Conservation (phyloP, 2,113 vertebrate genomes). For the Nyctibius bracteatus region DNA sequence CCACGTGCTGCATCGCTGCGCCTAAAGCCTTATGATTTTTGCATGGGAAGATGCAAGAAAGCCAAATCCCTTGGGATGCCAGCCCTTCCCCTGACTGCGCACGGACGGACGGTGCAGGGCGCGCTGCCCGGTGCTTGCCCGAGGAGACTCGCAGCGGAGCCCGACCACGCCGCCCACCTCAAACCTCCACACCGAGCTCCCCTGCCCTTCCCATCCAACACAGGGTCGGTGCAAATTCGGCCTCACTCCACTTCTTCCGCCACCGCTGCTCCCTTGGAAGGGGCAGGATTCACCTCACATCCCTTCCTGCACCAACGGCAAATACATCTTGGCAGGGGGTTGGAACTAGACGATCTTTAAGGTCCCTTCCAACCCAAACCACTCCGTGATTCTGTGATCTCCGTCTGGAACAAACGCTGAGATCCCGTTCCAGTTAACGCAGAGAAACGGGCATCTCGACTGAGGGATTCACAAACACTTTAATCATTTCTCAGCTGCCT, state of each 20-base stretch:
- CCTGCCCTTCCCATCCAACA: background rate
- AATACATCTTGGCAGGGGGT: too few relatives aligned
- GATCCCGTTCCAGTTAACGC: background rate
- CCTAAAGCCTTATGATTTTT: background rate
- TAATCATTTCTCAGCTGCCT: background rate
- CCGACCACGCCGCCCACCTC: background rate
- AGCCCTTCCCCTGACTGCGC: background rate
- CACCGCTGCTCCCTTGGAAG: background rate
- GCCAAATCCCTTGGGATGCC: background rate
- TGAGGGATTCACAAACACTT: background rate
- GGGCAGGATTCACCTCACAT: background rate
- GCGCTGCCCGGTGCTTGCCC: background rate
- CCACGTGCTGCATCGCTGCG: background rate
- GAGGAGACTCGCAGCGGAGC: background rate
- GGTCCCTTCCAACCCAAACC: too few relatives aligned
- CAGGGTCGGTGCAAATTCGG: fast-evolving
- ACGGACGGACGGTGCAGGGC: fast-evolving
- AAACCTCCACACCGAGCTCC: background rate
- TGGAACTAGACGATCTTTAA: too few relatives aligned
- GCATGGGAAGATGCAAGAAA: background rate
- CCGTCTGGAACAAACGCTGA: background rate
- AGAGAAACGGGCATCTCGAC: background rate
- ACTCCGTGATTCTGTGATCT: too few relatives aligned
- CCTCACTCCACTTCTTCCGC: background rate
- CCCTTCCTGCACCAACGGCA: background rate